These are phyloP conservation scores for Petrosia ficiformis DNA, from an alignment of 37 sponge, comb jelly and placozoan species.

Conservation along the genomic window DNA sequence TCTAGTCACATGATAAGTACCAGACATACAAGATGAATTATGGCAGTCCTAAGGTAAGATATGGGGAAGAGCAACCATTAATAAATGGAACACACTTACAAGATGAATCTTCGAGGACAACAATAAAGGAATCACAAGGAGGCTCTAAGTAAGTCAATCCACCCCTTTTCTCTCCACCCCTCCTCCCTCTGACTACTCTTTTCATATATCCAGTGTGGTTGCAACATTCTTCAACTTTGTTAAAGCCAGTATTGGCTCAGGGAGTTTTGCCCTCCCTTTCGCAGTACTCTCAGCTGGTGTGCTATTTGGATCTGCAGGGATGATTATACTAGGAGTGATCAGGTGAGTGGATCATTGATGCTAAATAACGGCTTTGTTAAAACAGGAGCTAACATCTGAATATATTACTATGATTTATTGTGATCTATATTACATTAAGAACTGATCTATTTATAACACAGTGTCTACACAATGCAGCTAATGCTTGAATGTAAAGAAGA, in stretches of 20 bases:
- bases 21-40: too few species aligned
- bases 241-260: slow-evolving; percentile 87
- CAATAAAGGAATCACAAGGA: too few species aligned
- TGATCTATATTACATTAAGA: too few species aligned
- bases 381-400: not conserved
- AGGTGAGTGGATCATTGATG: slow-evolving; percentile 39
- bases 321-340: slow-evolving; percentile 56
- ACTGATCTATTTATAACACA: slow-evolving; percentile 6
- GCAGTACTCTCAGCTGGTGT: slow-evolving; percentile 63
- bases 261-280: slow-evolving; percentile 79
- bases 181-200: too few species aligned
- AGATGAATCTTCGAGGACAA: too few species aligned
- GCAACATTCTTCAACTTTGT: slow-evolving; percentile 82
- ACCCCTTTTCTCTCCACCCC: too few species aligned
- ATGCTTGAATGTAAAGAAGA: slow-evolving; percentile 60
- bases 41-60: too few species aligned
- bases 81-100: too few species aligned
- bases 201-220: slow-evolving; percentile 39
- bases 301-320: slow-evolving; percentile 57
- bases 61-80: too few species aligned
- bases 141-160: too few species aligned
- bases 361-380: not conserved
- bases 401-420: too few species aligned
- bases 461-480: slow-evolving; percentile 84
- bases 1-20: too few species aligned